Evolutionary conservation across 35 echinoderm and acorn worm genomes (phyloP).

Genomic region (Patiria miniata): DNA sequence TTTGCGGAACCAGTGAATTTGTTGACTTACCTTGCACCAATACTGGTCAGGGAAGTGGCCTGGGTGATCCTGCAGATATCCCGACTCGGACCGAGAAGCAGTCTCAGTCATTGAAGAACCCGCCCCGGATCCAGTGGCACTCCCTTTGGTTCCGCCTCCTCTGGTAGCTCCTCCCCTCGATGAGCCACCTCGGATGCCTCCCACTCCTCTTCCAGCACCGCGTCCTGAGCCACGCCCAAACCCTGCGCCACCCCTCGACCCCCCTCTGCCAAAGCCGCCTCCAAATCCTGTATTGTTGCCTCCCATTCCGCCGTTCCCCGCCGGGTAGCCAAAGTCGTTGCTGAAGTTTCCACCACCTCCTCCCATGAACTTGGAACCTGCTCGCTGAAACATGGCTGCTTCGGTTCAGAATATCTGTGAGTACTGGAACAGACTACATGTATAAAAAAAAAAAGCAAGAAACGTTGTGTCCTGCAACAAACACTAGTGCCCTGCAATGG

Average conservation of each 20-base stretch:
- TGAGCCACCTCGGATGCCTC: neutral
- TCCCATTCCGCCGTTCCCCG: neutral
- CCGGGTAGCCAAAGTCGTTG: neutral
- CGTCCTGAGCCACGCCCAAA: neutral
- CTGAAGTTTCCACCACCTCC: too few species aligned
- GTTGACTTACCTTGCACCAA: neutral
- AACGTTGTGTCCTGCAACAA: too few species aligned
- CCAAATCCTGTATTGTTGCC: neutral
- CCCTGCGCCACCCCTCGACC: neutral
- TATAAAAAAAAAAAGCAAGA: too few species aligned
- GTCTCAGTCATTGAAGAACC: neutral
- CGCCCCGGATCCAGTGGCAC: neutral
- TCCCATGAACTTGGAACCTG: too few species aligned
- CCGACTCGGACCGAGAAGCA: neutral
- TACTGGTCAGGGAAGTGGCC: slow-evolving; percentile 4
- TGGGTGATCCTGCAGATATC: neutral
- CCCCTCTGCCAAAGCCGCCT: too few species aligned
- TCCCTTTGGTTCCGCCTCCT: neutral
- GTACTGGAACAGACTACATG: too few species aligned
- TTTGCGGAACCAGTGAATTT: too few species aligned
- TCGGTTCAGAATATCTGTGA: too few species aligned
- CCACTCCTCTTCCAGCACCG: neutral
- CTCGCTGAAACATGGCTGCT: too few species aligned
- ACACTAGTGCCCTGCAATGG: too few species aligned
- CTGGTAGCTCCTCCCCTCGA: neutral